Evolutionary conservation across 2,113 vertebrate genomes (phyloP), one percentile per base, ranked within the genome.

Genomic region (Bucco capensis): DNA sequence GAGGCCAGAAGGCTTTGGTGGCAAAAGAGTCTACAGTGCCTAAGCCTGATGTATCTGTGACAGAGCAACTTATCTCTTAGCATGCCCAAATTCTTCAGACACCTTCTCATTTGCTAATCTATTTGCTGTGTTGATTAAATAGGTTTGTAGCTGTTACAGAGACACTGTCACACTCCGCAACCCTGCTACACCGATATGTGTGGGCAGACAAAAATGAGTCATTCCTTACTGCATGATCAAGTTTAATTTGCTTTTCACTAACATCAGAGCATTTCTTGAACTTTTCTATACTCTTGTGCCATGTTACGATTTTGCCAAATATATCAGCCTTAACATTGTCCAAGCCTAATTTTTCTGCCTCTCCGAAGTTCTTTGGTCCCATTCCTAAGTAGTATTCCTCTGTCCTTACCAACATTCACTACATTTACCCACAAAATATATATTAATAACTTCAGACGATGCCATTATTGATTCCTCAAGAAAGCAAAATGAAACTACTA

Each of bases 21-120:
- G 65, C 35, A 70, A 77, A 16, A 14, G 44, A 81, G 22, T 15
- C 44, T 51, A 27, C 9, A 58, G 9, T 25, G 24, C 56, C 19
- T 25, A 67, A 57, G 38, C 53, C 27, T 28, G 15, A 50, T 31
- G 50, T 75, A 58, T 82, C 46, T 84, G 12, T 56, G 56, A 71
- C n/a, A 72, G 40, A 86, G 44, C 40, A 78, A 69, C 47, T 90
- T 83, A 88, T 87, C 89, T 85, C 57, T 15, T 49, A 14, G 19
- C 1, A 3, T n/a, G 70, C 70, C 71, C 23, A 72, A 90, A 92
- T 88, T 84, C 86, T 92, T 90, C 88, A 86, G 84, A 89, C 4
- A 9, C 76, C 50, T 90, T 91, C 70, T 87, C 42, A 86, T 95
- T 85, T 92, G 78, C 66, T 65, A 67, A 77, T 65, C 66, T 33